Base-by-base conservation (phyloP, 1,140 invertebrate species). In the Pachyrhynchus sulphureomaculatus region DNA sequence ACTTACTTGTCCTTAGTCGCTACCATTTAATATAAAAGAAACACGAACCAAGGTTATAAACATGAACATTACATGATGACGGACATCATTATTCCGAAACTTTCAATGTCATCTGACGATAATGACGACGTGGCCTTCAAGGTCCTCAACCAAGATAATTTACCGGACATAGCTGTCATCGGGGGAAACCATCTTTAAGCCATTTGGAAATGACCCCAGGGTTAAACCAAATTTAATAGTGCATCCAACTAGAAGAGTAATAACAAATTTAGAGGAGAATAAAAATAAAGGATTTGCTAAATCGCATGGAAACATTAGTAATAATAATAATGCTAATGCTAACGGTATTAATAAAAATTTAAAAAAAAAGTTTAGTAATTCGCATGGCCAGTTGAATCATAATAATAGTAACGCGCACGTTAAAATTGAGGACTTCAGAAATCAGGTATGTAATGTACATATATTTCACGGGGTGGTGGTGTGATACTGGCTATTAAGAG, bases 201-300 rank as follows among this genome's bases (percentile, higher is more conserved):
- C 74, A 15, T 74, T 75, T 53, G 73, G 71, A 21, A 67, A 58
- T n/a, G 68, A 70, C 8, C 66, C 66, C 15, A 76, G 73, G 51
- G 49, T 66, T 21, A 79, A 78, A 65, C 79, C 80, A 8, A 80
- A 81, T 62, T 77, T 77, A 55, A 79, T 81, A 13, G 80, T 81
- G 36, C 77, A 78, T 62, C 80, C 80, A 18, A 77, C 77, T 18
- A 70, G 77, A 29, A 70, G 80, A 15, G 62, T 73, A 10, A 18
- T 57, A 10, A 70, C 57, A 23, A 70, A 73, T 48, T 62, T 71
- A 17, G 70, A 73, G 45, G 72, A 73, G 23, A 72, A 73, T 17
- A 65, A 72, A 55, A 61, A 73, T 44, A 70, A 77, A 68, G 54
- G 55, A 54, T 69, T 75, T 17, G 64, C 71, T 10, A 75, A 71